phyloP scores from a whole-genome alignment of 2,888 invertebrate species.

The Diarsia rubi region DNA sequence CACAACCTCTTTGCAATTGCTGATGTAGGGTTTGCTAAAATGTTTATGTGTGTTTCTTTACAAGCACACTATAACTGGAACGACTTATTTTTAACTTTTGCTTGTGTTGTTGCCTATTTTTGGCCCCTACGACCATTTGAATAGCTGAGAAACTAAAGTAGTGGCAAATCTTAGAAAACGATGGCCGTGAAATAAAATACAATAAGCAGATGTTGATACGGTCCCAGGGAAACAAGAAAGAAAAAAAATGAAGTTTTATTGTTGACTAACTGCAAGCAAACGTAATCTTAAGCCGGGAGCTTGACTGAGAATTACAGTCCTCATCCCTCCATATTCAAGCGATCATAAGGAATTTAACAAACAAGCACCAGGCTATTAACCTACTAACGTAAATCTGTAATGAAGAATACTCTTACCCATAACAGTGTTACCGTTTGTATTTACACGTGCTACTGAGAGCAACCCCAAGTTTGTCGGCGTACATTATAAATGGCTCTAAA shows the following conservation, averaged over 20 bases:
- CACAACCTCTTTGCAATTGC: too few relatives aligned
- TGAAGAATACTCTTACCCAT: constrained; percentile 47
- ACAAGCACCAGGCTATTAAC: constrained; percentile 46
- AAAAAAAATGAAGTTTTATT: not conserved
- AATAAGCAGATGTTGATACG: not conserved
- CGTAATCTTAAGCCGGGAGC: not conserved
- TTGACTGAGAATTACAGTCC: not conserved
- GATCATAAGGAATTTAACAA: constrained; percentile 21
- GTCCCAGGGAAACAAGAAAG: not conserved
- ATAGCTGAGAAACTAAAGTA: not conserved
- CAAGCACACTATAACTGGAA: not conserved
- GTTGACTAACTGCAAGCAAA: not conserved
- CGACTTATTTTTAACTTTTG: not conserved
- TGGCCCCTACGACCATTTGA: not conserved
- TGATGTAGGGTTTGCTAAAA: too few relatives aligned
- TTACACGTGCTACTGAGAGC: constrained; percentile 47
- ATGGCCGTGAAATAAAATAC: not conserved
- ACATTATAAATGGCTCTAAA: constrained; percentile 74
- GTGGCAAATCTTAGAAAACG: not conserved
- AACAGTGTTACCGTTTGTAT: constrained; percentile 52
- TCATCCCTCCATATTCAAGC: not conserved
- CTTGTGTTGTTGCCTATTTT: not conserved
- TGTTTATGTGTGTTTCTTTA: constrained; percentile 21
- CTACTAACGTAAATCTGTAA: constrained; percentile 51
- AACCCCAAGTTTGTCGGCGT: constrained; percentile 57